Evolutionary conservation across 1,140 invertebrate genomes (phyloP).

Genomic region (Aphis gossypii): DNA sequence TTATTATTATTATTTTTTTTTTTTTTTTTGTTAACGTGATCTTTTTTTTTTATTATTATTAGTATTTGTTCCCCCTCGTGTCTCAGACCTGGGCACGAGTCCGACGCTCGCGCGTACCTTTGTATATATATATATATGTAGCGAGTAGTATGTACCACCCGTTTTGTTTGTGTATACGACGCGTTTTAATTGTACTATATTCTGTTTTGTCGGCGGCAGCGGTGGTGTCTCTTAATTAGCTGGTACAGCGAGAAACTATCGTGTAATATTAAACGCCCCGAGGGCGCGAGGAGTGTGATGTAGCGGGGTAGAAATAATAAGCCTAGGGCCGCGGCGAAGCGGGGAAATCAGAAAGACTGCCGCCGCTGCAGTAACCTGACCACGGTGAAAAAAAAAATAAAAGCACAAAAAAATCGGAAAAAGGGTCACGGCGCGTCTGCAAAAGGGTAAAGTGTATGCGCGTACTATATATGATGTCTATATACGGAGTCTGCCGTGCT

Average conservation of each 20-base stretch:
- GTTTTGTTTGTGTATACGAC: neutral
- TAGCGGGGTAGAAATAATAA: neutral
- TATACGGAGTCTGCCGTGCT: neutral
- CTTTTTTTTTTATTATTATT: slow-evolving; percentile 31
- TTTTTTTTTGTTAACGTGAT: slow-evolving; percentile 36
- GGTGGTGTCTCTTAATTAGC: slow-evolving; percentile 55
- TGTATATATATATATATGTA: neutral
- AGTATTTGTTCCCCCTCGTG: neutral
- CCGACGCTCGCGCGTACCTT: neutral
- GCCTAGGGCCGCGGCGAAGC: neutral
- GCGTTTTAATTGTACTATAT: slow-evolving; percentile 44
- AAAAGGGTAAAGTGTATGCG: neutral
- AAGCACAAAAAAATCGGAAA: neutral
- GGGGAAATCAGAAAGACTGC: neutral
- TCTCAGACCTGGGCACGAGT: slow-evolving; percentile 28
- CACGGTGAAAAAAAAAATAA: slow-evolving; percentile 9
- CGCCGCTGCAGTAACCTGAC: neutral
- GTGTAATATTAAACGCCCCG: slow-evolving; percentile 57
- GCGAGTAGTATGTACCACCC: neutral
- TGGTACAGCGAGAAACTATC: neutral
- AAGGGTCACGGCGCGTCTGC: neutral
- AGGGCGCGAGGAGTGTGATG: neutral
- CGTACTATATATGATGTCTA: neutral
- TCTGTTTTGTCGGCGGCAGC: slow-evolving; percentile 6
- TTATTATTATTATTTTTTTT: neutral